Percentiles rank a stretch among this genome's conserved stretches.
Evolutionary conservation across 2,888 invertebrate genomes (phyloP).

Genomic region (Drosophila dives): DNA sequence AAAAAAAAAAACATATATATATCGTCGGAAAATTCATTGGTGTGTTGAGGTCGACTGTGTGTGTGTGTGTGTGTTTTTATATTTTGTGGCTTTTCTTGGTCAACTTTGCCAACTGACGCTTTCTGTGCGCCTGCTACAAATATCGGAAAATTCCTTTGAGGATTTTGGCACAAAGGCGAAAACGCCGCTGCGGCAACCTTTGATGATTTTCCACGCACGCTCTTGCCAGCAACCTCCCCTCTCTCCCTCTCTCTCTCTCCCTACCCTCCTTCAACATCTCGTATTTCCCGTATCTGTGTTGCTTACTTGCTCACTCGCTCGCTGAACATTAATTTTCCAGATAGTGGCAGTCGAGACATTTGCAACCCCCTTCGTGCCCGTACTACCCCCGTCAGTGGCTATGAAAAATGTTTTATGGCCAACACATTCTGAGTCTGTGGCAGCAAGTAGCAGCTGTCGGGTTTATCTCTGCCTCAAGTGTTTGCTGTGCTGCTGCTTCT

Average conservation of each 20-base stretch:
- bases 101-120: constrained; percentile 63
- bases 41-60: constrained; percentile 50
- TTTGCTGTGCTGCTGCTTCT: constrained; percentile 39
- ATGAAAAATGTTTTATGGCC: constrained; percentile 74
- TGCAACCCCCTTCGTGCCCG: constrained; percentile 64
- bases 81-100: constrained; percentile 73
- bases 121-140: constrained; percentile 81
- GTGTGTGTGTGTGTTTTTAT: constrained; percentile 30
- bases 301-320: constrained; percentile 12
- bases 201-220: constrained; percentile 78
- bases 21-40: constrained; percentile 74
- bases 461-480: constrained; percentile 61
- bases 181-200: constrained; percentile 76
- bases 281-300: not conserved
- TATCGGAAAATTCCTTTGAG: constrained; percentile 85
- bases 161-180: constrained; percentile 82
- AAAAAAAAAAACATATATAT: constrained; percentile 49
- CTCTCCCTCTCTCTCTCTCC: constrained; percentile 11
- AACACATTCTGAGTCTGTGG: constrained; percentile 29
- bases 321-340: constrained; percentile 67
- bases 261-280: constrained; percentile 4
- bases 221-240: constrained; percentile 20
- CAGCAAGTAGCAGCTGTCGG: constrained; percentile 38
- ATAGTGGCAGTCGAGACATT: constrained; percentile 63
- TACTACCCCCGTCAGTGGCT: constrained; percentile 32